Conservation (phyloP, 2,113 vertebrate genomes). For the Smithornis capensis region DNA sequence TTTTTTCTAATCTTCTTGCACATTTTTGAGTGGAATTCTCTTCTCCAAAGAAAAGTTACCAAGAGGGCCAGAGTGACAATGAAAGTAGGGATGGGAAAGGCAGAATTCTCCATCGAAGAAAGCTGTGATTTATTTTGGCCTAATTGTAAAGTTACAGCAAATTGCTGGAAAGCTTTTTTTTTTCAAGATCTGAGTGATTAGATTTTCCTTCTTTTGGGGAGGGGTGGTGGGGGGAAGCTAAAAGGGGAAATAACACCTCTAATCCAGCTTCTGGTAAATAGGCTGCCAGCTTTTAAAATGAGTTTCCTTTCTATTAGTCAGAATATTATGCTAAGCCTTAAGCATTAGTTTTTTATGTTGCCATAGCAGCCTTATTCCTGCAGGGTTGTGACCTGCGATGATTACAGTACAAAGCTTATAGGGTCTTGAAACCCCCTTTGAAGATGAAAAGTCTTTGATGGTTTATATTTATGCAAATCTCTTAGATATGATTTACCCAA, state of each 20-base stretch:
- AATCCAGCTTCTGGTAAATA: slow-evolving; percentile 86
- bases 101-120: slow-evolving; percentile 64
- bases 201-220: slow-evolving; percentile 74
- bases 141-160: slow-evolving; percentile 82
- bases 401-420: slow-evolving; percentile 99
- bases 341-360: slow-evolving; percentile 99
- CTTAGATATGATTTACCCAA: slow-evolving; percentile 99
- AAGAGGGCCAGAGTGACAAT: not conserved
- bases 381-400: slow-evolving; percentile 99
- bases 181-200: slow-evolving; percentile 81
- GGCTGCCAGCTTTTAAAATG: slow-evolving; percentile 85
- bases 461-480: slow-evolving; percentile 99
- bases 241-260: slow-evolving; percentile 88
- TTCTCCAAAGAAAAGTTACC: slow-evolving; percentile 54
- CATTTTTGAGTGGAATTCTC: slow-evolving; percentile 31
- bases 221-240: slow-evolving; percentile 70
- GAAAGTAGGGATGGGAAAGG: slow-evolving; percentile 36
- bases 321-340: slow-evolving; percentile 99
- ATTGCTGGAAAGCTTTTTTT: slow-evolving; percentile 80
- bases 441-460: slow-evolving; percentile 99
- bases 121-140: slow-evolving; percentile 77
- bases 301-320: slow-evolving; percentile 88
- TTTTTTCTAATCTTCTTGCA: not conserved
- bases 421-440: slow-evolving; percentile 99
- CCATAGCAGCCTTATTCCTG: slow-evolving; percentile 99